These are phyloP conservation scores for Melanerpes aurifrons DNA, from an alignment of 2,113 vertebrate genomes.

Conservation along the genomic window DNA sequence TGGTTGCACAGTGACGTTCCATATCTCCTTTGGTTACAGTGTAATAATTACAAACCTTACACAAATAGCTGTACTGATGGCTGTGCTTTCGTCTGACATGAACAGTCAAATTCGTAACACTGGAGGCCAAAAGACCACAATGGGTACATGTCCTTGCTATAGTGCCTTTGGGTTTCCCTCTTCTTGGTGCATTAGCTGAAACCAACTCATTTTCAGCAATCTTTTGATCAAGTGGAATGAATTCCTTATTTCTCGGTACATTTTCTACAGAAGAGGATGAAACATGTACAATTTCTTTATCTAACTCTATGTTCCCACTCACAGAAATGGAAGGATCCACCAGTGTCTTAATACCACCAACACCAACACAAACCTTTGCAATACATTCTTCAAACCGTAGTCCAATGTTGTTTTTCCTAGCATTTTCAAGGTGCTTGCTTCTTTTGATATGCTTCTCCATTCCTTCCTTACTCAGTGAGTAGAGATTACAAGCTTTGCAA, in stretches of 20 bases:
- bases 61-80: constrained; percentile 93
- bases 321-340: constrained; percentile 58
- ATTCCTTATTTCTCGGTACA: constrained; percentile 15
- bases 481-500: constrained; percentile 90
- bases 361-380: constrained; percentile 84
- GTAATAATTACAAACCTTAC: constrained; percentile 93
- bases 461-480: constrained; percentile 86
- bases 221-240: background rate
- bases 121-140: constrained; percentile 94
- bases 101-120: constrained; percentile 92
- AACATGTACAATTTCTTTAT: constrained; percentile 41
- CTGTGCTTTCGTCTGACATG: constrained; percentile 96
- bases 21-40: constrained; percentile 99
- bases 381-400: constrained; percentile 85
- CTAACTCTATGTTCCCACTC: constrained; percentile 55
- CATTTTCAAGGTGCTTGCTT: constrained; percentile 86
- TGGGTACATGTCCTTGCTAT: constrained; percentile 86
- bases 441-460: constrained; percentile 91
- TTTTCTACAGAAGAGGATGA: constrained; percentile 38
- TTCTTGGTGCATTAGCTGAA: constrained; percentile 73
- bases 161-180: constrained; percentile 84
- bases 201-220: constrained; percentile 42
- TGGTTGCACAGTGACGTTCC: constrained; percentile 96
- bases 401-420: constrained; percentile 81
- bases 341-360: constrained; percentile 71